A percentile compares a stretch with the other conserved stretches of the same genome.
Evolutionary conservation across 2,888 invertebrate genomes (phyloP).

Genomic region (Drosophila meridionalis): DNA sequence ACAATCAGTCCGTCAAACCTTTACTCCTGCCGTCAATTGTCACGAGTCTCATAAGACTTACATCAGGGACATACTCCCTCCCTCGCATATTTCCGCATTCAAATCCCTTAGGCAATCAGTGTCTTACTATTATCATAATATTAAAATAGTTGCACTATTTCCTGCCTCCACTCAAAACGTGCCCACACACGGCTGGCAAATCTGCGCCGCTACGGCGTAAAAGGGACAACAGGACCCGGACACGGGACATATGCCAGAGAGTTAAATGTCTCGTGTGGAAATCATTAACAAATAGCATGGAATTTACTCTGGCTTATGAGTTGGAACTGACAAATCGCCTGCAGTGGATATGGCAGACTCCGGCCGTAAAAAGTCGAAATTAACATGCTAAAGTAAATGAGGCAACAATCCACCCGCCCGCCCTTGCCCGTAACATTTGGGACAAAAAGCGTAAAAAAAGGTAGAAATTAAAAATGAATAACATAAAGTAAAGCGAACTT

Average conservation of each 20-base stretch:
- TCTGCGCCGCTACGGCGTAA: not conserved
- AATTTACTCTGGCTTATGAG: slow-evolving; percentile 84
- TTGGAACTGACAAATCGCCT: slow-evolving; percentile 81
- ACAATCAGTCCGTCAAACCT: not conserved
- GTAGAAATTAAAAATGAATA: slow-evolving; percentile 68
- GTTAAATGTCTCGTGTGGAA: slow-evolving; percentile 81
- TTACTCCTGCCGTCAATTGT: not conserved
- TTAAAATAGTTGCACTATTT: slow-evolving; percentile 28
- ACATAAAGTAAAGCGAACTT: slow-evolving; percentile 51
- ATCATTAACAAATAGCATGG: slow-evolving; percentile 81
- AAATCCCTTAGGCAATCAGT: not conserved
- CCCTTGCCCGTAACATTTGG: slow-evolving; percentile 21
- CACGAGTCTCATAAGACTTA: not conserved
- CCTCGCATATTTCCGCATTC: not conserved
- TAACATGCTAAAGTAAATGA: slow-evolving; percentile 72
- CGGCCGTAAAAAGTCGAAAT: slow-evolving; percentile 62
- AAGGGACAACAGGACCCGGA: not conserved
- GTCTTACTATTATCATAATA: slow-evolving; percentile 21
- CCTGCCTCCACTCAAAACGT: slow-evolving; percentile 6
- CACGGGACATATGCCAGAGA: slow-evolving; percentile 30
- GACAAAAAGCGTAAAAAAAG: slow-evolving; percentile 37
- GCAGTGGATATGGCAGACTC: slow-evolving; percentile 29
- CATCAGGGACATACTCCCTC: not conserved
- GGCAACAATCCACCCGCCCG: slow-evolving; percentile 10
- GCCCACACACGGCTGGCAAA: not conserved